Percentiles rank a stretch among this genome's conserved stretches.
Conservation (phyloP, 2,888 invertebrate genomes). For the Drosophila falleni region DNA sequence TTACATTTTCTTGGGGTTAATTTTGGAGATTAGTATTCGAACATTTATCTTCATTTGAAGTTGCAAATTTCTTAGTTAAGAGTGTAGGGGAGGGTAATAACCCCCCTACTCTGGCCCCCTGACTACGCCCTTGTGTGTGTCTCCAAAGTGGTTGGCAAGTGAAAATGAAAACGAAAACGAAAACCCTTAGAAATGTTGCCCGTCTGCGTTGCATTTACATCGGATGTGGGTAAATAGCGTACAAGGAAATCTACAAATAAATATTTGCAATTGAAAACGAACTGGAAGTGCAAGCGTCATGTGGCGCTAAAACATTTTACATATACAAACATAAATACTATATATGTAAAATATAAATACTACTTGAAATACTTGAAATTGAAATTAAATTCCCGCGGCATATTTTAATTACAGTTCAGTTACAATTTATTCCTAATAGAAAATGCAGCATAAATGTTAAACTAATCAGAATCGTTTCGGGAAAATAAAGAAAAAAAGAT, state of each 20-base stretch:
- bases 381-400: constrained; percentile 39
- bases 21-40: no score
- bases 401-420: constrained; percentile 34
- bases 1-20: no score
- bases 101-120: no score
- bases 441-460: constrained; percentile 42
- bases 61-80: no score
- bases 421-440: constrained; percentile 25
- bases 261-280: constrained; percentile 78
- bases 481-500: constrained; percentile 24
- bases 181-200: constrained; percentile 46
- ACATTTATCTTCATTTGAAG: no score
- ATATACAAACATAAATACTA: constrained; percentile 23
- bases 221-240: constrained; percentile 74
- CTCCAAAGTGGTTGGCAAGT: constrained; percentile 62
- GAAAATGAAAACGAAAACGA: constrained; percentile 63
- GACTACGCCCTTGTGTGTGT: background rate
- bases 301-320: constrained; percentile 61
- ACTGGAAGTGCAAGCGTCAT: constrained; percentile 73
- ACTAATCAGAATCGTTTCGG: constrained; percentile 54
- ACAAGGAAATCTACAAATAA: constrained; percentile 73
- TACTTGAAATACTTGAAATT: constrained; percentile 30
- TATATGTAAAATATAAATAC: constrained; percentile 9
- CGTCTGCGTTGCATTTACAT: constrained; percentile 30
- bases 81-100: no score